Base-by-base conservation (phyloP, 2,888 invertebrate genomes). In the Coleophora deauratella region DNA sequence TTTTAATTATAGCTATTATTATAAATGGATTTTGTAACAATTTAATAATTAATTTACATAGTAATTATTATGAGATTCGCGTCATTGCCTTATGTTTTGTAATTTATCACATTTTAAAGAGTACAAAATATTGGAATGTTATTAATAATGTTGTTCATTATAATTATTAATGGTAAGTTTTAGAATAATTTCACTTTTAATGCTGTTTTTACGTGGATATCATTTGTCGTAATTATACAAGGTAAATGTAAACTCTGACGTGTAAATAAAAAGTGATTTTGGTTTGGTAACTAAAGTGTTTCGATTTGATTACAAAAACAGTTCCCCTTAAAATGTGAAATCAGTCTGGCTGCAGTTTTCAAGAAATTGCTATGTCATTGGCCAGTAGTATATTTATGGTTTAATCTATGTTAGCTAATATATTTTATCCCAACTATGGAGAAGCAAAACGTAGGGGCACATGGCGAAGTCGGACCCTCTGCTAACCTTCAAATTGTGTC, bases 191-290 rank as follows among this genome's bases (percentile, higher is more conserved):
- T 67, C 70, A 64, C 71, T 81, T 81, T 77, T 72, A 78, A 73
- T 67, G 66, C 66, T 73, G 74, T 77, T 80, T 67, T 72, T 70
- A 68, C 70, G 70, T 76, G 33, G 66, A 76, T 80, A 75, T 71
- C 68, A 65, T 75, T 78, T 78, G 80, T 81, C 76, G 56, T 71
- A 67, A 78, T 72, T 80, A 79, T 82, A 81, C 80, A 81, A 73
- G 59, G 66, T 72, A 68, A 61, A 72, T 79, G 74, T 79, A 72
- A 80, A 69, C 71, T 51, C 48, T 70, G 64, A 66, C 59, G 49
- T 84, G 84, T 84, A 84, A 84, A 85, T 85, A 84, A 84, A n/a
- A 80, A 76, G 77, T 73, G 81, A 84, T 81, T 82, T 84, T 80
- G 84, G 84, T 82, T 85, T 85, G 79, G 71, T 73, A 72, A 13